These are phyloP conservation scores for Caranx ignobilis DNA, from an alignment of 2,113 vertebrate genomes.

Conservation along the genomic window DNA sequence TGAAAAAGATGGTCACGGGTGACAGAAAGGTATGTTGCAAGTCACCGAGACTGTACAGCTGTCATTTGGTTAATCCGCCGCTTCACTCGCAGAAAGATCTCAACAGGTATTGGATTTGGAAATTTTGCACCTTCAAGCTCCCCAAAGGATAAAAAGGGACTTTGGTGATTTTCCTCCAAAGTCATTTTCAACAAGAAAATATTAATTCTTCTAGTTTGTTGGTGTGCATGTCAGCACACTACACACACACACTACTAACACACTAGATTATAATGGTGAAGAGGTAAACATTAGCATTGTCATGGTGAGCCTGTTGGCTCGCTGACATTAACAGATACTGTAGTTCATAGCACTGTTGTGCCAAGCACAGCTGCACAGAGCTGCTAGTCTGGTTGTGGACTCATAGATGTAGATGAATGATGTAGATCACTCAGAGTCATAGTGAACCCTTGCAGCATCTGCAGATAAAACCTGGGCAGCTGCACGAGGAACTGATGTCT, in stretches of 20 bases:
- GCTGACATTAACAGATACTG: neutral
- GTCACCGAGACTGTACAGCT: neutral
- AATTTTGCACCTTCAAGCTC: neutral
- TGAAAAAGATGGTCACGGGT: neutral
- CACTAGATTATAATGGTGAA: neutral
- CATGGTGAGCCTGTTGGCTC: neutral
- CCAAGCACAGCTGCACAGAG: neutral
- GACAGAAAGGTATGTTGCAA: slow-evolving; percentile 17
- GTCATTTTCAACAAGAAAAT: neutral
- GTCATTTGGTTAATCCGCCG: neutral
- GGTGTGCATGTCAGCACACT: too few relatives aligned
- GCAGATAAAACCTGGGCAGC: neutral
- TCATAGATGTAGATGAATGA: neutral
- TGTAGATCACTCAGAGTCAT: neutral
- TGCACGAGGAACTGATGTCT: neutral
- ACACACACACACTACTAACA: neutral
- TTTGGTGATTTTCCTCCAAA: neutral
- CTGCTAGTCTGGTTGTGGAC: neutral
- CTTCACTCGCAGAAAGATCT: neutral
- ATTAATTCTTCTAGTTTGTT: neutral
- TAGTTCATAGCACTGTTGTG: neutral
- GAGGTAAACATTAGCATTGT: neutral
- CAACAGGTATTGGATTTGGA: neutral
- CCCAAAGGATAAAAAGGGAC: neutral
- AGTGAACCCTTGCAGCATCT: neutral